Conservation (phyloP, 2,888 invertebrate species). For the Lamellibrachia satsuma region DNA sequence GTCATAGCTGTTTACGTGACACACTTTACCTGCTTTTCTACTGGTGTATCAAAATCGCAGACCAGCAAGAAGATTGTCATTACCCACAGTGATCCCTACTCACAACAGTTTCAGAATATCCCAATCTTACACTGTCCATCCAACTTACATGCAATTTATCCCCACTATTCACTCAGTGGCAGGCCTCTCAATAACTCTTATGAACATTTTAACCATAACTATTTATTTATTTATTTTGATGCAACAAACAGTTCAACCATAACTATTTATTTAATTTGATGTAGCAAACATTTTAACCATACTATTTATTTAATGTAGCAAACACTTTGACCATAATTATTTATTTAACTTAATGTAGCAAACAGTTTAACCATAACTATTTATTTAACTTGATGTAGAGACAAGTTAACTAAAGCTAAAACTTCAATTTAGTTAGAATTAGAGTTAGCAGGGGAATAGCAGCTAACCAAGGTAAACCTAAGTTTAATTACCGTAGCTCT, state of each 20-base stretch:
- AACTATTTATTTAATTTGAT: conserved; percentile 7
- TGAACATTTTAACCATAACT: not conserved
- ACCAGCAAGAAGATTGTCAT: not conserved
- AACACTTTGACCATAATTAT: not conserved
- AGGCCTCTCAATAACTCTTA: not conserved
- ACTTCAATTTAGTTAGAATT: too few relatives aligned
- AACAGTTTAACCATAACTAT: not conserved
- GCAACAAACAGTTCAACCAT: too few relatives aligned
- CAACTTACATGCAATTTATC: not conserved
- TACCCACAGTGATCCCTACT: not conserved
- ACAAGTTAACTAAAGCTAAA: not conserved
- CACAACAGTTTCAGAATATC: not conserved
- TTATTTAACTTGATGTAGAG: not conserved
- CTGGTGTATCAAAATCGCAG: not conserved
- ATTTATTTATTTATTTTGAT: too few relatives aligned
- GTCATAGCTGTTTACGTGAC: not conserved
- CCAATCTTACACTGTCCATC: not conserved
- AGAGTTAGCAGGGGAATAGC: too few relatives aligned
- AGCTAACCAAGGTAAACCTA: too few relatives aligned
- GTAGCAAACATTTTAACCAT: not conserved
- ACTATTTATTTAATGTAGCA: too few relatives aligned
- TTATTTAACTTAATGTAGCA: too few relatives aligned
- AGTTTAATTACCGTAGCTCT: too few relatives aligned
- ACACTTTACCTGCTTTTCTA: not conserved
- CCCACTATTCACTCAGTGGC: not conserved